phyloP scores from a whole-genome alignment of 2,113 vertebrate genomes.

The Pachycephala philippinensis region DNA sequence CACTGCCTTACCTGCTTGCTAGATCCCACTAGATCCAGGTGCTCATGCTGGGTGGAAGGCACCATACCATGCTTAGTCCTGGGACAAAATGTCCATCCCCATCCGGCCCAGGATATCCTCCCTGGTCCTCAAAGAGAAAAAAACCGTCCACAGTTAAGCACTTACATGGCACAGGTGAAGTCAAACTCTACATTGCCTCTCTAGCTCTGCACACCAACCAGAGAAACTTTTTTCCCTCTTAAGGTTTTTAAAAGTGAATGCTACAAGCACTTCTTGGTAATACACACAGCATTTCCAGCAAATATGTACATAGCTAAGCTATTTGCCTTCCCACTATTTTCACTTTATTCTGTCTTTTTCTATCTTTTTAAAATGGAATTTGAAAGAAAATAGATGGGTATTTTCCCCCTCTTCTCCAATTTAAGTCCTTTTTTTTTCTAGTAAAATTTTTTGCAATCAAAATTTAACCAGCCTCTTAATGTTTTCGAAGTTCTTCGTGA shows the following conservation, averaged over 20 bases:
- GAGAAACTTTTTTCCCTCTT: not conserved
- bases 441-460: not conserved
- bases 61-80: not conserved
- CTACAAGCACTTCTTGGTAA: not conserved
- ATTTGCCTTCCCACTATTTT: not conserved
- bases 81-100: not conserved
- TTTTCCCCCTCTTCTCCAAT: not conserved
- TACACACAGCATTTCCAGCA: not conserved
- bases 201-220: not conserved
- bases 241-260: not conserved
- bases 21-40: too few species aligned
- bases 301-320: not conserved
- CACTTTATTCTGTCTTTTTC: not conserved
- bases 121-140: not conserved
- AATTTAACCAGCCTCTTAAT: not conserved
- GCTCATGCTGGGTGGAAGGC: not conserved
- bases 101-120: not conserved
- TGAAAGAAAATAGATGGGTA: not conserved
- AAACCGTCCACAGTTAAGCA: not conserved
- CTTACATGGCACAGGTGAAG: not conserved
- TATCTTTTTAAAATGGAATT: not conserved
- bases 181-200: not conserved
- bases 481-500: not conserved
- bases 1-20: not conserved
- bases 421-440: not conserved